Percentiles rank a stretch among this genome's conserved stretches.
These are phyloP conservation scores for Pithys albifrons DNA, from an alignment of 2,113 vertebrate genomes.

Conservation along the genomic window DNA sequence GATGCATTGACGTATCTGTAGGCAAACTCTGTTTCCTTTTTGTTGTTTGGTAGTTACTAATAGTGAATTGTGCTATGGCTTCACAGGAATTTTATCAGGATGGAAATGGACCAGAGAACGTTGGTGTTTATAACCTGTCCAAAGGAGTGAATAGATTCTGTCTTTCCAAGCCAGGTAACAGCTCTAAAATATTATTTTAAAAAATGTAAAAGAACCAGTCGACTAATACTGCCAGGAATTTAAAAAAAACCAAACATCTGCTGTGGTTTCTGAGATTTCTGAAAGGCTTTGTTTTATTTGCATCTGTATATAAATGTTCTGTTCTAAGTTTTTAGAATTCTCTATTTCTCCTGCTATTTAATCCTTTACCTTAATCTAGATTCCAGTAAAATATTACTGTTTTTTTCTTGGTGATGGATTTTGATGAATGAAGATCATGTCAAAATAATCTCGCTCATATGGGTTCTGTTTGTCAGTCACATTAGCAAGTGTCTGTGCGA, in stretches of 20 bases:
- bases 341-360: neutral
- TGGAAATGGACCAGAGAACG: constrained; percentile 93
- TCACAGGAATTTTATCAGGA: constrained; percentile 97
- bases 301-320: neutral
- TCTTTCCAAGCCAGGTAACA: constrained; percentile 94
- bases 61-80: constrained; percentile 25
- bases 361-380: neutral
- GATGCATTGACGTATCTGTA: neutral
- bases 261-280: neutral
- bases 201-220: neutral
- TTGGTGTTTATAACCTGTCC: constrained; percentile 96
- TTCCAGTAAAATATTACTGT: neutral
- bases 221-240: neutral
- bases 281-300: neutral
- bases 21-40: neutral
- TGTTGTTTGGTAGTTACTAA: neutral
- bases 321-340: neutral
- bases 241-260: neutral
- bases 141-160: constrained; percentile 98
- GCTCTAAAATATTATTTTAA: neutral
- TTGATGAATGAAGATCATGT: neutral
- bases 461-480: neutral
- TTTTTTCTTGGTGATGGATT: neutral
- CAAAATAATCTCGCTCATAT: neutral
- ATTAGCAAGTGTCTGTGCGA: neutral